Base-by-base conservation (phyloP, 1,140 invertebrate species). In the Globodera rostochiensis region DNA sequence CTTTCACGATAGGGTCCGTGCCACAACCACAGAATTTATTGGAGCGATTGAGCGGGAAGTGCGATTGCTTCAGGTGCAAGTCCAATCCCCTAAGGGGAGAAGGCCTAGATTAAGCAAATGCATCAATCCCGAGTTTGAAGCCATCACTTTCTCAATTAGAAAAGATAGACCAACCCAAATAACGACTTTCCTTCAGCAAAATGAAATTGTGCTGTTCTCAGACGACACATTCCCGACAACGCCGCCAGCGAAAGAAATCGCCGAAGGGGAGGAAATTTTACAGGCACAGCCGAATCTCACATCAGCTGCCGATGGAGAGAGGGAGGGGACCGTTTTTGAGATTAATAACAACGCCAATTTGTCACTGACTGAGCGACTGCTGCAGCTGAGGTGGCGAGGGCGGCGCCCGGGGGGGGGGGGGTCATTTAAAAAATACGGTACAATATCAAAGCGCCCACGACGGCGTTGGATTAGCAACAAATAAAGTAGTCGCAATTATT, bases 1-100 rank as follows among this genome's bases (percentile, higher is more conserved):
- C 11, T 81, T 70, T 57, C 73, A 81, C 25, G 80, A 81, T 57
- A 49, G 49, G 13, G 73, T 74, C n/a, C 70, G 77, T n/a, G 45
- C 74, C 25, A 78, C 50, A 21, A 50, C 79, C 4, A 21, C 47
- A 11, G 46, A 81, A 70, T 79, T 74, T 45, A 77, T 81, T 46
- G 71, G 71, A 36, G 64, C 47, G 3, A 25, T 81, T 64, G 45
- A 79, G n/a, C n/a, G 25, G 21, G 77, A 78, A 69, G 66, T 78
- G 45, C 25, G 66, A 3, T 60, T 53, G 45, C 70, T 78, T 25
- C 77, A 78, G 64, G 77, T 70, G 66, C 21, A 11, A 64, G 4
- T 64, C 19, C 50, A 9, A 5, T 13, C 11, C 50, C 19, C 47
- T 50, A 57, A 13, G 45, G 64, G 64, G 53, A 5, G 36, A 49